Evolutionary conservation across 2,797 vertebrate species (phyloP), one percentile per base, ranked within the genome.

Genomic region (Adrianichthys oophorus): DNA sequence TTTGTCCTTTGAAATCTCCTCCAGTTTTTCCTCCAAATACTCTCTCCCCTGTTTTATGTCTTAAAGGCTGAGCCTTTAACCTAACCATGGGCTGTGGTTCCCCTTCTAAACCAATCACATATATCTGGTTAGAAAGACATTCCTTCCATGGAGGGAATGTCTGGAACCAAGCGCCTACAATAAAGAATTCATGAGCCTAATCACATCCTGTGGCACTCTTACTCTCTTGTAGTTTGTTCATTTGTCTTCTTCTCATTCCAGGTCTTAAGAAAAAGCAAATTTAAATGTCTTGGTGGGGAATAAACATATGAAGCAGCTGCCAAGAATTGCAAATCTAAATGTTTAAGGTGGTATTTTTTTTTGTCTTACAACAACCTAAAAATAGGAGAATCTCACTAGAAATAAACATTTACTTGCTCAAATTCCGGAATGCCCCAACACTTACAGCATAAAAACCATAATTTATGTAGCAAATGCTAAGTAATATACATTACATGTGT

Each of bases 51-150:
- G 74, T 72, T 82, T 81, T 84, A 74, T 83, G 77, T 89, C 87
- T 88, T 80, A 87, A 79, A 87, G 68, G 65, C 82, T 82, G 80
- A 88, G 80, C 82, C 76, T 72, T 85, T 74, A 85, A 83, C 80
- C 75, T 81, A 68, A 89, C 79, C 83, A 85, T 78, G 80, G 74
- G 77, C 79, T 85, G 87, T 78, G 87, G 89, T 89, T 89, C 82
- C 73, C 19, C 85, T 83, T 81, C 76, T 78, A 90, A 91, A 91
- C 87, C 87, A 84, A 92, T 93, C 92, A 92, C 91, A 92, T 93
- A 91, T 91, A 93, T 90, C 88, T 91, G 89, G 89, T 93, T 92
- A 92, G 85, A 70, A 90, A 85, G 87, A 90, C 90, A 93, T 93
- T 92, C 92, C 86, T 93, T 93, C 92, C 90, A 91, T 86, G 78